Evolutionary conservation across 2,113 vertebrate species (phyloP).

Genomic region (Oreotrochilus melanogaster): DNA sequence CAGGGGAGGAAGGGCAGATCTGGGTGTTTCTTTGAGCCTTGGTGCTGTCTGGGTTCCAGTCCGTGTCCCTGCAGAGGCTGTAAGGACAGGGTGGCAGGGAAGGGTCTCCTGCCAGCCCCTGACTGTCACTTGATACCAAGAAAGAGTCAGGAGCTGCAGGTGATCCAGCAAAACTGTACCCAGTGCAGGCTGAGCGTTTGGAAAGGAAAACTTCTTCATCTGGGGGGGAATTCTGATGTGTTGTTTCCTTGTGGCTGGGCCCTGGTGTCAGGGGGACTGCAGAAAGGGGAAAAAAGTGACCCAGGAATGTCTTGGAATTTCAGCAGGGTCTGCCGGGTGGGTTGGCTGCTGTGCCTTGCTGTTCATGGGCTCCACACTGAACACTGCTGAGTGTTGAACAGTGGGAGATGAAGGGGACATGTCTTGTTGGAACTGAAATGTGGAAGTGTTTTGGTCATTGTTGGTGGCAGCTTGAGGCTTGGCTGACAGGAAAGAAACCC

Average conservation of each 20-base stretch:
- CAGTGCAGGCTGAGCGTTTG: background rate
- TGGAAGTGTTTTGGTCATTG: background rate
- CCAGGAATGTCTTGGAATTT: background rate
- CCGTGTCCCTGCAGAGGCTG: accelerated
- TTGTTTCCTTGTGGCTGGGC: background rate
- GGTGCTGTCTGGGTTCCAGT: background rate
- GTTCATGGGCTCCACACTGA: background rate
- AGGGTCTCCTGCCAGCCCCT: accelerated
- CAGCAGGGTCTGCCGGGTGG: background rate
- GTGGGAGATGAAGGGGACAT: background rate
- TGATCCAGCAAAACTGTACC: background rate
- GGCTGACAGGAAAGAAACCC: background rate
- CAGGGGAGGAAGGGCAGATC: background rate
- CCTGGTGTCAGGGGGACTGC: background rate
- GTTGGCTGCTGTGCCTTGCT: background rate
- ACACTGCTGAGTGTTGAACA: accelerated
- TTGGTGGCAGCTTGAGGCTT: background rate
- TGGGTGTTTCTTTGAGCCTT: background rate
- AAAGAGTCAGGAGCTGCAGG: background rate
- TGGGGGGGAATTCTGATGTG: background rate
- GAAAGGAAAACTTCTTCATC: background rate
- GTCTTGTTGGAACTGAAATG: background rate
- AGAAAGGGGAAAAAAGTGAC: background rate
- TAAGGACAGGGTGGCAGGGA: background rate
- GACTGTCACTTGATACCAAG: background rate